Conservation (phyloP, 2,797 vertebrate genomes). For the Stomatorhinus walkeri region DNA sequence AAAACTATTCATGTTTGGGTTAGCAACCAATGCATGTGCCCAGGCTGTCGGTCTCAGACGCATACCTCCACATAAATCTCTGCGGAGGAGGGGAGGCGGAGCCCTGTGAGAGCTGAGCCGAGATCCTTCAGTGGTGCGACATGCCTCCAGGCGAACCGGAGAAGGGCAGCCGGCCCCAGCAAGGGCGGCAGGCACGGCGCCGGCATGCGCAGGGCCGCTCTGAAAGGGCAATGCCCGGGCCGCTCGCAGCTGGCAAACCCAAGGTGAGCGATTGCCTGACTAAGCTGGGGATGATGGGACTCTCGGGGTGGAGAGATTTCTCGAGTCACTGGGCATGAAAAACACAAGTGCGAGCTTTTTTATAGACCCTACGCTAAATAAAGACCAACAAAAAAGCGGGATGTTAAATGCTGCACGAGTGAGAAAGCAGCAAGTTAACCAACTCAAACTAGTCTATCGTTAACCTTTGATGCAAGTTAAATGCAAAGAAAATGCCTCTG, state of each 20-base stretch:
- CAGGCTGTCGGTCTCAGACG: not conserved
- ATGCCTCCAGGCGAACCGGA: not conserved
- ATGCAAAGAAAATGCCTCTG: not conserved
- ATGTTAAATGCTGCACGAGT: not conserved
- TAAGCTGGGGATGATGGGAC: not conserved
- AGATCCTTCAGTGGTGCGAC: not conserved
- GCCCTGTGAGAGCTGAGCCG: not conserved
- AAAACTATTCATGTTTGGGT: not conserved
- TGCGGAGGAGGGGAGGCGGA: not conserved
- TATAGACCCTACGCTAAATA: not conserved
- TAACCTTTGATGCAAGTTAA: not conserved
- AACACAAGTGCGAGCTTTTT: not conserved
- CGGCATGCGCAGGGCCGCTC: not conserved
- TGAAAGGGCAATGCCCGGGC: not conserved
- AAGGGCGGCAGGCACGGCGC: not conserved
- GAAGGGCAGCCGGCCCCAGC: not conserved
- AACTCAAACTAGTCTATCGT: not conserved
- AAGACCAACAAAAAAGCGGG: not conserved
- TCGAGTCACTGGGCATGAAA: conserved; percentile 1
- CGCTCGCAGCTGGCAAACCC: not conserved
- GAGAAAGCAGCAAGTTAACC: not conserved
- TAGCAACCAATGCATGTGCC: not conserved
- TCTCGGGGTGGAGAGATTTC: not conserved
- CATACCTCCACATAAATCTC: not conserved
- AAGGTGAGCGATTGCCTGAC: not conserved